Evolutionary conservation across 2,888 invertebrate species (phyloP).

Genomic region (Sesia apiformis): DNA sequence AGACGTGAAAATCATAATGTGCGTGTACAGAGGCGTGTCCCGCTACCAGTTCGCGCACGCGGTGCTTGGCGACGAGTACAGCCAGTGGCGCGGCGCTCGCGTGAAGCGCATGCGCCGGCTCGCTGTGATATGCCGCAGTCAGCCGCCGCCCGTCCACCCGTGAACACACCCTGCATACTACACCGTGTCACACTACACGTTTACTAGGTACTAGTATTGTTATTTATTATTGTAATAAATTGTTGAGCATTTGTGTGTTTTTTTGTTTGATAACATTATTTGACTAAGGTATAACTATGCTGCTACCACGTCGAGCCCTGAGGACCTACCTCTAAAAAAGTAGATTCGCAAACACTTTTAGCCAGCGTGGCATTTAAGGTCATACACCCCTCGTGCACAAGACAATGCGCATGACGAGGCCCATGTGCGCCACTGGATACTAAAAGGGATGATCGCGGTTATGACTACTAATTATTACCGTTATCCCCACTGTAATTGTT

Average conservation of each 20-base stretch:
- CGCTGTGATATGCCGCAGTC: constrained; percentile 38
- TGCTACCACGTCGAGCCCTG: too few species aligned
- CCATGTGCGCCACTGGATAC: too few species aligned
- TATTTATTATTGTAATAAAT: not conserved
- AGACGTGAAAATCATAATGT: too few species aligned
- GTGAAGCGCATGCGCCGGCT: constrained; percentile 33
- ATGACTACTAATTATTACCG: too few species aligned
- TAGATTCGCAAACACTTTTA: too few species aligned
- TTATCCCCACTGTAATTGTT: too few species aligned
- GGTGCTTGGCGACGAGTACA: constrained; percentile 78
- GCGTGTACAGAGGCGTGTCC: constrained; percentile 77
- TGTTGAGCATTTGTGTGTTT: not conserved
- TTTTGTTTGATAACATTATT: not conserved
- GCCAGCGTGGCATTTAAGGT: too few species aligned
- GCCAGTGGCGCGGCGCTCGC: constrained; percentile 31
- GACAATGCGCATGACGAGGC: too few species aligned
- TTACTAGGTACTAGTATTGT: not conserved
- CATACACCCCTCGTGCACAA: too few species aligned
- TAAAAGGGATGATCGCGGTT: too few species aligned
- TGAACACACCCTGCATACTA: not conserved
- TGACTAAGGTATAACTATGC: too few species aligned
- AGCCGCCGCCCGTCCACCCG: constrained; percentile 7
- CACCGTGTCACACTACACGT: not conserved
- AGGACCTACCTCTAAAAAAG: too few species aligned
- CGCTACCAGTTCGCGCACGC: constrained; percentile 95